A percentile compares a stretch with the other conserved stretches of the same genome.
Evolutionary conservation across 2,888 invertebrate genomes (phyloP).

Genomic region (Xestia ashworthii): DNA sequence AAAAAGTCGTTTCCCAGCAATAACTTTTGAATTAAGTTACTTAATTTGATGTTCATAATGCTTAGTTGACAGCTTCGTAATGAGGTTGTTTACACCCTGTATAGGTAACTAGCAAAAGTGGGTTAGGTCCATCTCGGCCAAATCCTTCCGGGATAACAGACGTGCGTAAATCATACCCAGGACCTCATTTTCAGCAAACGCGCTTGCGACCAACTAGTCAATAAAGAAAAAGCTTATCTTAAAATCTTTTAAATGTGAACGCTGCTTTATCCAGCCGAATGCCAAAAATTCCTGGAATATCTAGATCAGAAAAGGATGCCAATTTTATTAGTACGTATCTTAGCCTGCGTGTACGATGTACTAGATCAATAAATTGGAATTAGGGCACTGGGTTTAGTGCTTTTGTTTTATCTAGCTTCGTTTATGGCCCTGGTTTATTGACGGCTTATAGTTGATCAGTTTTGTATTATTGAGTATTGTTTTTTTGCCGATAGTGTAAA

Average conservation of each 20-base stretch:
- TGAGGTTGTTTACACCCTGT: too few species aligned
- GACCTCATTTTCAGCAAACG: background rate
- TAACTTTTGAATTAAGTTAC: too few species aligned
- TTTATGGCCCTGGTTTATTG: conserved; percentile 23
- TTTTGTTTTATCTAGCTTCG: conserved; percentile 28
- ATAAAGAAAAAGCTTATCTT: background rate
- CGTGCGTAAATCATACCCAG: background rate
- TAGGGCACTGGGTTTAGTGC: conserved; percentile 21
- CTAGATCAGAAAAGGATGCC: conserved; percentile 21
- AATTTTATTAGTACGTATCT: conserved; percentile 29
- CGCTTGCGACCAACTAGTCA: background rate
- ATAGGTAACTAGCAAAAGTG: too few species aligned
- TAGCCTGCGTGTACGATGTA: conserved; percentile 32
- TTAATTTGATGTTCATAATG: too few species aligned
- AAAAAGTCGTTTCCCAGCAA: too few species aligned
- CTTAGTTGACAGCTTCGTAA: too few species aligned
- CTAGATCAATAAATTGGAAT: conserved; percentile 43
- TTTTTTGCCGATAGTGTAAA: background rate
- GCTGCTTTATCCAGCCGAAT: background rate
- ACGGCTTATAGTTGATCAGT: background rate
- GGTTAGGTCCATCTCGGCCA: too few species aligned
- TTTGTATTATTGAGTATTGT: background rate
- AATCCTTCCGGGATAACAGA: too few species aligned
- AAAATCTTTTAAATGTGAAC: background rate
- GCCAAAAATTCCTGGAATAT: conserved; percentile 6